phyloP scores from a whole-genome alignment of 2,113 vertebrate genomes.

The Leuciscus idus region DNA sequence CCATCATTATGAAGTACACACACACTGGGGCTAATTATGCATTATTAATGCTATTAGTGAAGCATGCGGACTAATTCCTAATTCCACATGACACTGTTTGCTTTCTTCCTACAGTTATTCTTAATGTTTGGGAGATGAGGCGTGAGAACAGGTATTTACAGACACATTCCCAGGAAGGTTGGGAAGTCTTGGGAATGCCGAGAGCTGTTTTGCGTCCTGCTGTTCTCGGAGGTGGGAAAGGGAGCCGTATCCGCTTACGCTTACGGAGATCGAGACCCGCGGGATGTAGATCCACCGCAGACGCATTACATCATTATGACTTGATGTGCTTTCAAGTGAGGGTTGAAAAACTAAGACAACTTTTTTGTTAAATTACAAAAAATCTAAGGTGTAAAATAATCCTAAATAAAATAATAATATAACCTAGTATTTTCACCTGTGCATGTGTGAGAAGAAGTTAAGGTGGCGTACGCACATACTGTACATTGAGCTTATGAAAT shows the following conservation, averaged over 20 bases:
- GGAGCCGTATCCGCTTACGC: neutral
- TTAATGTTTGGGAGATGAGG: constrained; percentile 39
- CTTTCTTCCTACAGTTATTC: constrained; percentile 48
- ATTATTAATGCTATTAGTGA: constrained; percentile 61
- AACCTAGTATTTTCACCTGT: neutral
- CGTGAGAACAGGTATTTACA: constrained; percentile 28
- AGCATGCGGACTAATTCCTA: constrained; percentile 58
- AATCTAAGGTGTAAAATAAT: neutral
- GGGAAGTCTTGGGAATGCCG: constrained; percentile 33
- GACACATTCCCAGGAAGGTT: constrained; percentile 30
- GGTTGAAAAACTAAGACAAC: neutral
- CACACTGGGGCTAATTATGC: constrained; percentile 58
- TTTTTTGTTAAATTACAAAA: neutral
- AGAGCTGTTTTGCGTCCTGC: constrained; percentile 15
- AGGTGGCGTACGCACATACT: neutral
- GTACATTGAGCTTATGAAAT: neutral
- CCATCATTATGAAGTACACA: constrained; percentile 60
- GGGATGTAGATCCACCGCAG: neutral
- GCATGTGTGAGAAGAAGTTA: neutral
- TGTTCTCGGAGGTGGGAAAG: neutral
- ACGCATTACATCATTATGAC: neutral
- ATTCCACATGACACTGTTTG: constrained; percentile 54
- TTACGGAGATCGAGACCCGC: neutral
- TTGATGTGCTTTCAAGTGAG: neutral
- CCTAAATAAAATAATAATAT: neutral